Evolutionary conservation across 2,797 vertebrate genomes (phyloP).

Genomic region (Coccyzus lansbergi): DNA sequence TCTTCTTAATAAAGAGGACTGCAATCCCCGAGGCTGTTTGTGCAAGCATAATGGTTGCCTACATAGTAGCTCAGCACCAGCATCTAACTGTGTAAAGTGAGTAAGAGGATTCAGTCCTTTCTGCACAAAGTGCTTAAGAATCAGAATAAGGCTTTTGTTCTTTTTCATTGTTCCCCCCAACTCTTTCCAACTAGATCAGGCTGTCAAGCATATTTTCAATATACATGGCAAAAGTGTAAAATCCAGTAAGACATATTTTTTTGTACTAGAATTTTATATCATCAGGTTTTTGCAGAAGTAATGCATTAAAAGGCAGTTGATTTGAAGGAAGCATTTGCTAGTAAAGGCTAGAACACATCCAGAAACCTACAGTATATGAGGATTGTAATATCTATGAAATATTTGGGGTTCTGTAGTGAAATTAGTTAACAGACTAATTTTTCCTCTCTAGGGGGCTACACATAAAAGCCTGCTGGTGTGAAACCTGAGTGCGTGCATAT

Average conservation of each 20-base stretch:
- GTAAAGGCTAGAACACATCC: slow-evolving; percentile 5
- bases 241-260: background rate
- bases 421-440: slow-evolving; percentile 19
- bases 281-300: background rate
- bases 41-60: background rate
- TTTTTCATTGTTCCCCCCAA: background rate
- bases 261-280: background rate
- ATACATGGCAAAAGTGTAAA: background rate
- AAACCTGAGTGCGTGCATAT: background rate
- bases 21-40: background rate
- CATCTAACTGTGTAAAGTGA: background rate
- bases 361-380: background rate
- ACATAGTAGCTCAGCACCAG: background rate
- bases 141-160: background rate
- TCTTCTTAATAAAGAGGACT: background rate
- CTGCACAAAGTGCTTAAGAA: background rate
- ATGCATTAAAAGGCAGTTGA: background rate
- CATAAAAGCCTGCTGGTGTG: slow-evolving; percentile 3
- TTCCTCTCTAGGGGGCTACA: background rate
- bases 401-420: background rate
- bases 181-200: background rate
- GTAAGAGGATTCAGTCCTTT: background rate
- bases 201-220: background rate
- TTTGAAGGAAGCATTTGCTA: slow-evolving; percentile 17
- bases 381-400: slow-evolving; percentile 36